These are phyloP conservation scores for Castor canadensis DNA, from an alignment of 2,113 vertebrate species.

Conservation along the genomic window DNA sequence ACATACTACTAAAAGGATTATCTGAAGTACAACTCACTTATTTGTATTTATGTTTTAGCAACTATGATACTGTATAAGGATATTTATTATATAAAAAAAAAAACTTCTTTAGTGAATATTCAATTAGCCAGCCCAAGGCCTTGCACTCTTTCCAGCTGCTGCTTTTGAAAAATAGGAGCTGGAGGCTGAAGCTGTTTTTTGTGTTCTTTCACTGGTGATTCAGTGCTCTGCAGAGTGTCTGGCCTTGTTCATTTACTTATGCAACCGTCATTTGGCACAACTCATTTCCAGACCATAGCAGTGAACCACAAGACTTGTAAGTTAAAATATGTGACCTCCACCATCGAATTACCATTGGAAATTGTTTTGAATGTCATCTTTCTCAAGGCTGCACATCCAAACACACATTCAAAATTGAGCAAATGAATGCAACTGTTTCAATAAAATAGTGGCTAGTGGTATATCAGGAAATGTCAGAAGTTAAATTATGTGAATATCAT, in stretches of 20 bases:
- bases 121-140: not conserved
- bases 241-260: constrained; percentile 49
- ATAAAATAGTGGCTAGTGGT: not conserved
- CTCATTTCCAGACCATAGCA: constrained; percentile 21
- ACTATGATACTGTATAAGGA: not conserved
- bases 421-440: constrained; percentile 46
- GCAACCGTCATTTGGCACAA: not conserved
- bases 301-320: not conserved
- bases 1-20: not conserved
- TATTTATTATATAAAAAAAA: not conserved
- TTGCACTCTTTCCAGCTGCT: not conserved
- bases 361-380: constrained; percentile 60
- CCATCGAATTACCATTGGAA: constrained; percentile 29
- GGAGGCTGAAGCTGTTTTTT: not conserved
- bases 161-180: not conserved
- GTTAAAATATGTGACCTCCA: constrained; percentile 52
- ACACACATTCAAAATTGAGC: constrained; percentile 20
- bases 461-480: constrained; percentile 39
- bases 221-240: not conserved
- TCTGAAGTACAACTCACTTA: not conserved
- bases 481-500: not conserved
- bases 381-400: constrained; percentile 59
- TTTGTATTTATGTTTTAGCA: constrained; percentile 36
- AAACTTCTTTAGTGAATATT: not conserved
- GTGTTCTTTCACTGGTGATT: not conserved